Evolutionary conservation across 2,113 vertebrate genomes (phyloP).

Genomic region (Xenus cinereus): DNA sequence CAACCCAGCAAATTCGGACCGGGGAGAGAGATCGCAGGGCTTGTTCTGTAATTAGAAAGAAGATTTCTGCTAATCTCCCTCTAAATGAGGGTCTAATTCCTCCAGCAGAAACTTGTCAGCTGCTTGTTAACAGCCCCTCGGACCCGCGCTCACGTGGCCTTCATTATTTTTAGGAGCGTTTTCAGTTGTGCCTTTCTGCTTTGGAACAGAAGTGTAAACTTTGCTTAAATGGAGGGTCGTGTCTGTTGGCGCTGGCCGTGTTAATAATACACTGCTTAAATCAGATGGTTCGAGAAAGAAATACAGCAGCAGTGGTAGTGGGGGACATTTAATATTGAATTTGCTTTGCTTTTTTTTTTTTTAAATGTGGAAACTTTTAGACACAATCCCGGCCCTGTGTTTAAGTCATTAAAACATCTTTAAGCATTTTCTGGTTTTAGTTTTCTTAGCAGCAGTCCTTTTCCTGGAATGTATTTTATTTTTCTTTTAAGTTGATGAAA

Average conservation of each 20-base stretch:
- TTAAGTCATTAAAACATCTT: conserved; percentile 87
- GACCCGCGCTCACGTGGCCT: conserved; percentile 2
- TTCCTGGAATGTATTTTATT: conserved; percentile 85
- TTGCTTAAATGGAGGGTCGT: conserved; percentile 39
- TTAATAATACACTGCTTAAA: conserved; percentile 61
- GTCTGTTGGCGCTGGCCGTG: conserved; percentile 43
- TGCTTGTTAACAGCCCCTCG: conserved; percentile 76
- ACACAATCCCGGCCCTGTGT: conserved; percentile 82
- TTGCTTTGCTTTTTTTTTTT: conserved; percentile 20
- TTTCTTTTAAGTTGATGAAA: conserved; percentile 80
- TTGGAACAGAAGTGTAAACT: conserved; percentile 64
- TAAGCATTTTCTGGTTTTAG: conserved; percentile 84
- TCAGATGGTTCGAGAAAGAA: conserved; percentile 22
- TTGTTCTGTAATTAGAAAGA: conserved; percentile 48
- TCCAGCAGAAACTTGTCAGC: conserved; percentile 75
- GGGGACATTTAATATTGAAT: conserved; percentile 73
- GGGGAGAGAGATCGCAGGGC: not conserved
- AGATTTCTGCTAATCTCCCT: conserved; percentile 73
- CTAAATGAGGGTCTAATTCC: conserved; percentile 76
- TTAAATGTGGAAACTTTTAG: conserved; percentile 82
- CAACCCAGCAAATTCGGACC: not conserved
- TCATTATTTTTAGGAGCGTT: not conserved
- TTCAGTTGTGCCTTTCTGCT: conserved; percentile 10
- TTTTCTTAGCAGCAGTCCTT: conserved; percentile 78
- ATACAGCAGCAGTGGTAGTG: not conserved